Evolutionary conservation across 2,888 invertebrate genomes (phyloP).

Genomic region (Eristalinus aeneus): DNA sequence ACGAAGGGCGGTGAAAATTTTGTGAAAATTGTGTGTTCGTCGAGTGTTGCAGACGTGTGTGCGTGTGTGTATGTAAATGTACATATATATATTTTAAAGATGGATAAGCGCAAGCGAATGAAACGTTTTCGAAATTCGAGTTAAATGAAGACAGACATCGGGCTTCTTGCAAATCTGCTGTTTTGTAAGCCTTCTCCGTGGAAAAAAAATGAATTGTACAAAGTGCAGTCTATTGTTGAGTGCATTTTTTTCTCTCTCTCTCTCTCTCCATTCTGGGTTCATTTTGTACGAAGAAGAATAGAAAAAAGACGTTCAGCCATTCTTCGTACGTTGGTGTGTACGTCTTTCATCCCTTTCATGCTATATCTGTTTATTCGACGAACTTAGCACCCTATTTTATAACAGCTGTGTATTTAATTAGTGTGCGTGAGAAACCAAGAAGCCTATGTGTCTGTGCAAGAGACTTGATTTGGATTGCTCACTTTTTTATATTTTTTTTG

Average conservation of each 20-base stretch:
- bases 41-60: slow-evolving; percentile 29
- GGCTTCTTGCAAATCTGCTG: slow-evolving; percentile 29
- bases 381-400: slow-evolving; percentile 58
- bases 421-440: slow-evolving; percentile 54
- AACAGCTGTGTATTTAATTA: slow-evolving; percentile 67
- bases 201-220: slow-evolving; percentile 5
- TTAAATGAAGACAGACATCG: slow-evolving; percentile 31
- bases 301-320: slow-evolving; percentile 31
- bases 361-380: slow-evolving; percentile 50
- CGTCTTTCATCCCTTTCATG: slow-evolving; percentile 57
- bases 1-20: slow-evolving; percentile 68
- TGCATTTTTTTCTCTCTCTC: slow-evolving; percentile 22
- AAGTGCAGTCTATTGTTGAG: slow-evolving; percentile 18
- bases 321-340: slow-evolving; percentile 7
- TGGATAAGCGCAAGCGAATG: slow-evolving; percentile 66
- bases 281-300: neutral
- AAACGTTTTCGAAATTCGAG: slow-evolving; percentile 41
- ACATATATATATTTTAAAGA: slow-evolving; percentile 37
- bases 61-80: slow-evolving; percentile 29
- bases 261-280: neutral
- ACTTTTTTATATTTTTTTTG: slow-evolving; percentile 16
- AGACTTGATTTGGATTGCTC: neutral
- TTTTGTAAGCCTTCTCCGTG: slow-evolving; percentile 30
- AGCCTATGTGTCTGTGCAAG: neutral
- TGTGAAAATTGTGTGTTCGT: slow-evolving; percentile 57